A percentile compares a stretch with the other conserved stretches of the same genome.
These are phyloP conservation scores for Eclectus roratus DNA, from an alignment of 2,113 vertebrate species.

Conservation along the genomic window DNA sequence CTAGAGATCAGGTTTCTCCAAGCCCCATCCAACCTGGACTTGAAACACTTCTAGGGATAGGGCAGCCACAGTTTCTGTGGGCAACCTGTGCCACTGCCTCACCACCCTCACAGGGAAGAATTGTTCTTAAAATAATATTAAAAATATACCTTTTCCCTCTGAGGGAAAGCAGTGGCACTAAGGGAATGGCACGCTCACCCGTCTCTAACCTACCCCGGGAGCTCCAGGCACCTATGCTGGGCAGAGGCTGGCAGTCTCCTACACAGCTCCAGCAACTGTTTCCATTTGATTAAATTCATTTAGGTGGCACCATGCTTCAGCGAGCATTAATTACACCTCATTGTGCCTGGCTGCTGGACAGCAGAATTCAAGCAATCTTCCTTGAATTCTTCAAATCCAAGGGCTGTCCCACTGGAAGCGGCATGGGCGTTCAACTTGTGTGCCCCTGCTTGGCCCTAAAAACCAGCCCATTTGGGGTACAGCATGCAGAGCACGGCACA, in stretches of 20 bases:
- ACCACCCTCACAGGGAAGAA: neutral
- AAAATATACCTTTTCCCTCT: neutral
- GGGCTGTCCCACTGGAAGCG: neutral
- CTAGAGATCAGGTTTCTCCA: neutral
- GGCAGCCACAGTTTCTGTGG: neutral
- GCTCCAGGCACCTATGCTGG: neutral
- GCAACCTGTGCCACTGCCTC: neutral
- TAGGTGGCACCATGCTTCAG: conserved; percentile 7
- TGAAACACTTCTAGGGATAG: neutral
- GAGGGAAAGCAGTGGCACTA: neutral
- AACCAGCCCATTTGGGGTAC: neutral
- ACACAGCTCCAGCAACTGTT: neutral
- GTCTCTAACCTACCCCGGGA: fast-evolving
- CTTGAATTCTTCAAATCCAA: neutral
- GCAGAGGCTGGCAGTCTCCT: neutral
- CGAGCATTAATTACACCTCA: conserved; percentile 26
- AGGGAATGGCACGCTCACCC: fast-evolving
- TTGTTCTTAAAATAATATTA: neutral
- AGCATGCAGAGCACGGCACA: neutral
- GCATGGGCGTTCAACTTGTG: neutral
- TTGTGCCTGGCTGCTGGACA: neutral
- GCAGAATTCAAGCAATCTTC: neutral
- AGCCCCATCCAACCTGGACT: neutral
- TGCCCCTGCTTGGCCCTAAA: neutral
- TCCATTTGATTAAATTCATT: neutral